phyloP scores from a whole-genome alignment of 2,888 invertebrate genomes.

The Tubulanus polymorphus region DNA sequence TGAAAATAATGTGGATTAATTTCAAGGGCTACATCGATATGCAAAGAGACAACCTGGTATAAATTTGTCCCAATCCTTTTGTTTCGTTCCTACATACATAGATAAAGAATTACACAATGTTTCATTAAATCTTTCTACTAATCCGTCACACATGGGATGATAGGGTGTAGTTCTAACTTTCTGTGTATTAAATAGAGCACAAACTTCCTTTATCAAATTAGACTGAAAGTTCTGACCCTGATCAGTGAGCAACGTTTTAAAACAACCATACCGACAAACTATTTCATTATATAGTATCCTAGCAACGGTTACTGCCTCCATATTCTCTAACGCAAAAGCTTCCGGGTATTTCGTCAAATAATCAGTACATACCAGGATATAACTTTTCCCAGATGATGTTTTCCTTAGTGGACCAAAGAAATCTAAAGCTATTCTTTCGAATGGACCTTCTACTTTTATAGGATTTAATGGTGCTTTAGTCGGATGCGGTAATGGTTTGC shows the following conservation, averaged over 20 bases:
- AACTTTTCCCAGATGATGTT: conserved; percentile 15
- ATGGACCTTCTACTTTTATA: not conserved
- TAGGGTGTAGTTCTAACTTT: not conserved
- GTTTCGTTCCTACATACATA: not conserved
- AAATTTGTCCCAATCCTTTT: not conserved
- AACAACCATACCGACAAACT: not conserved
- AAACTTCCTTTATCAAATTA: not conserved
- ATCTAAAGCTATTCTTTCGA: not conserved
- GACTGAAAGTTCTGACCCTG: not conserved
- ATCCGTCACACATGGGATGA: not conserved
- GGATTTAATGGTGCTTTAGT: not conserved
- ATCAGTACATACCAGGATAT: conserved; percentile 19
- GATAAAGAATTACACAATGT: not conserved
- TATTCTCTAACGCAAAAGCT: conserved; percentile 25
- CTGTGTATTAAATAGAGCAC: not conserved
- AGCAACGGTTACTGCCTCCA: conserved; percentile 16
- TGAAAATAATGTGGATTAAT: too few relatives aligned
- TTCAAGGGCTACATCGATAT: too few relatives aligned
- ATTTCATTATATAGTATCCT: not conserved
- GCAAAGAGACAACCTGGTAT: not conserved
- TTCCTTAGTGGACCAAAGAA: not conserved
- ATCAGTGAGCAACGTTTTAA: not conserved
- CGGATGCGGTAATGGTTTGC: not conserved
- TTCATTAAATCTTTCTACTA: not conserved
- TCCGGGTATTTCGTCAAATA: conserved; percentile 20